Evolutionary conservation across 37 sponge, comb jelly and placozoan species (phyloP), one percentile per base, ranked within the genome.

Genomic region (Spongilla lacustris): DNA sequence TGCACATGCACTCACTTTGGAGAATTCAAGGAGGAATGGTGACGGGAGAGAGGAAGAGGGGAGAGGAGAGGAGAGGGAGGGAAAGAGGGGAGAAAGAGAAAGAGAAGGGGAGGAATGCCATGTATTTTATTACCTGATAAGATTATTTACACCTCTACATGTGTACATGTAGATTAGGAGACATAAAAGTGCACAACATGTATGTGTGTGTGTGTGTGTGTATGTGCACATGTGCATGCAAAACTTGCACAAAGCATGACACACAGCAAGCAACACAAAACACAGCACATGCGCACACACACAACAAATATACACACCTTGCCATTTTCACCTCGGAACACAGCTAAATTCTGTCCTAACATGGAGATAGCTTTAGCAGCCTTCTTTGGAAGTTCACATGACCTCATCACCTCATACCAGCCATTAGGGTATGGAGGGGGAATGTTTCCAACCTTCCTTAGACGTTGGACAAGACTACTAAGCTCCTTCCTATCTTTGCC

Each of bases 281-380:
- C 58, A 58, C 58, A 58, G n/a, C 58, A 58, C 58, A 58, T 14
- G 19, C 58, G 11, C 19, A 17, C 58, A 58, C 58, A 58, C 58
- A 58, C 58, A 58, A 17, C 58, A 10, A 8, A 58, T 14, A 58
- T 14, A 58, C 58, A 58, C 21, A 58, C 58, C 58, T 58, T 58
- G 58, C 89, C 89, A 66, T 84, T 68, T 41, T 92, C 93, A 6
- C 89, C 89, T 48, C 93, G 68, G 50, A 92, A 92, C 77, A 88
- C 93, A 13, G 93, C 89, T 21, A 92, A 74, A 21, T 88, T 83
- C 82, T 82, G 41, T 10, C 93, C 93, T 21, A 88, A 67, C 74
- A 69, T n/a, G 14, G 69, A 70, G 2, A 92, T 81, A 12, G 74
- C 79, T 31, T 75, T 88, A 0, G 36, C 81, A 5, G 37, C 70